Base-by-base conservation (phyloP, 2,797 vertebrate genomes). In the Melanotaenia pygmaea region DNA sequence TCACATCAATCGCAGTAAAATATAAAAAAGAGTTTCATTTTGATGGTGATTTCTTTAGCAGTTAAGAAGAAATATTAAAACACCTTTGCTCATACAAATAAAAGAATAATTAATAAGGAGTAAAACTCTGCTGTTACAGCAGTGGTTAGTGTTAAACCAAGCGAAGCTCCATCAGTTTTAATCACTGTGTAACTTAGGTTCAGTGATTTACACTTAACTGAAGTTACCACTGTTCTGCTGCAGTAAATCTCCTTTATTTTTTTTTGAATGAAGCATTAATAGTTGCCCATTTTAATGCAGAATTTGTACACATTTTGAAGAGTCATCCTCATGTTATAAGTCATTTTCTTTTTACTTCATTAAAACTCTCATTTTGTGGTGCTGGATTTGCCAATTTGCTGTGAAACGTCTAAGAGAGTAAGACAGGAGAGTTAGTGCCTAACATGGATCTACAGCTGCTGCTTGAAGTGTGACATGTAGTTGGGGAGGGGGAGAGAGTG, bases 391-490 rank as follows among this genome's bases (percentile, higher is more conserved):
- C 24, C 32, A 24, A 26, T 59, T 59, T 59, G 8, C 50, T n/a
- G 3, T 38, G 10, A 61, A 18, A 16, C 34, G 3, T 65, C 5
- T 28, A 5, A 38, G 28, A 30, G 4, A 64, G n/a, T 47, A 13
- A 60, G 40, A 30, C 4, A 57, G 28, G 45, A 32, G 51, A 28
- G 28, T 40, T 54, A 13, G 59, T 56, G 26, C 12, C 35, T 57
- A 18, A 57, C 35, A n/a, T 13, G 40, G 59, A 54, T 60, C 35
- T 62, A 50, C 28, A 76, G 58, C 56, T 5, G 28, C 45, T 50
- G 45, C 40, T 61, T 76, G 34, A 72, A 22, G 8, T 20, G 18
- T 43, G 35, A 32, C 24, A 4, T 37, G 34, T 50, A n/a, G 12
- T 8, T 5, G 9, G 18, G 37, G 30, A 38, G 30, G 43, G 37